Evolutionary conservation across 2,113 vertebrate genomes (phyloP), one percentile per base, ranked within the genome.

Genomic region (Plestiodon gilberti): DNA sequence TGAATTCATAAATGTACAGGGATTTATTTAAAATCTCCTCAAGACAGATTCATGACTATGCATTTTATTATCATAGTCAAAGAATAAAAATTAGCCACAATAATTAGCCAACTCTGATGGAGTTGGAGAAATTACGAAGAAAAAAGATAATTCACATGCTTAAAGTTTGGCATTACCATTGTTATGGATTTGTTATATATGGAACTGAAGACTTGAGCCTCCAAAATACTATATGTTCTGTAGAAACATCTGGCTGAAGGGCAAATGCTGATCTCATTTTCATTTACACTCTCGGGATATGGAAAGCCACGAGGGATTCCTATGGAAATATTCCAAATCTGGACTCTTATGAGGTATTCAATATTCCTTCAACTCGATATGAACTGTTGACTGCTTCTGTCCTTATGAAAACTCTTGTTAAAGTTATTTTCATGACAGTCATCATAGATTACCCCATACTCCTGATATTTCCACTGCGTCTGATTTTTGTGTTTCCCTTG

Each of bases 11-110:
- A 90, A 90, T 43, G 78, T 40, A 59, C 33, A 71, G 55, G 82
- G 74, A 89, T 86, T 88, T 89, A 90, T 90, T 88, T 81, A 81
- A 90, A 90, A 73, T 48, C 48, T 86, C 61, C 62, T 69, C 38
- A 57, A 87, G 84, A 35, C 78, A 91, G 73, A 89, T 86, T 89
- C n/a, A 86, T 73, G 84, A 78, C 69, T 17, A 4, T 30, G 33
- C 90, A 90, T 83, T 93, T 93, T 90, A 93, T 87, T 86, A 81
- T 64, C 15, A 75, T 20, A 89, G 82, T 79, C 35, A 77, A 86
- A 87, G 85, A 78, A 90, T 84, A n/a, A 40, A 81, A 74, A 79
- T 89, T 81, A 70, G 67, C 91, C 77, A 67, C 30, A 81, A 64
- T 88, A 82, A 20, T 77, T 62, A 91, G 55, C 11, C 18, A 23